Evolutionary conservation across 2,797 vertebrate species (phyloP).

Genomic region (Phaenicophaeus curvirostris): DNA sequence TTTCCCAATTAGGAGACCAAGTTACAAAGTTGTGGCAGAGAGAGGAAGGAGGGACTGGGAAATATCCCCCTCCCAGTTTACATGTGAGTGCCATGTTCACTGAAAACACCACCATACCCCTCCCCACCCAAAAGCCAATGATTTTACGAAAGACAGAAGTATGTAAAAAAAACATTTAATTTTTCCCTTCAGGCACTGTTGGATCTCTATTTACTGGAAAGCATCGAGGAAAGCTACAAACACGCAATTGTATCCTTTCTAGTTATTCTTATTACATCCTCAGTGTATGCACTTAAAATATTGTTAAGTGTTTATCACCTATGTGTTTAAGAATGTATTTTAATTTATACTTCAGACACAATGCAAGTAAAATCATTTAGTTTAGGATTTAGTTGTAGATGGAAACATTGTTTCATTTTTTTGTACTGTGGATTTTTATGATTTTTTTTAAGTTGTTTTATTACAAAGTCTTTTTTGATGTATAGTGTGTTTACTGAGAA

Average conservation of each 20-base stretch:
- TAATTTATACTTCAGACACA: not conserved
- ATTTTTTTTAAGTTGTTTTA: not conserved
- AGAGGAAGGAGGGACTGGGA: constrained; percentile 91
- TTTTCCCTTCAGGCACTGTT: constrained; percentile 87
- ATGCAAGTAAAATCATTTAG: not conserved
- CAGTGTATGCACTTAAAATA: not conserved
- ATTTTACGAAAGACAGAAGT: not conserved
- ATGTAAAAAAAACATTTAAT: not conserved
- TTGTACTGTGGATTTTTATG: not conserved
- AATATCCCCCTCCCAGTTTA: constrained; percentile 89
- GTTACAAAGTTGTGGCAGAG: constrained; percentile 37
- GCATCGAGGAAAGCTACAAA: constrained; percentile 86
- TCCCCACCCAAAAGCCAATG: not conserved
- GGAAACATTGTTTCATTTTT: not conserved
- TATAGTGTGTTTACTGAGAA: fast-evolving
- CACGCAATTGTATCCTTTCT: constrained; percentile 94
- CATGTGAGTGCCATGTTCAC: constrained; percentile 79
- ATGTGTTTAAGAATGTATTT: fast-evolving
- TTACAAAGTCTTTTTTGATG: not conserved
- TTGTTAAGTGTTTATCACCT: not conserved
- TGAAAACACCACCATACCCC: not conserved
- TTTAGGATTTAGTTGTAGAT: not conserved
- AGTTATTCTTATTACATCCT: not conserved
- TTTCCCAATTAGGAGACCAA: constrained; percentile 86
- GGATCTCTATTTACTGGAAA: constrained; percentile 92